Evolutionary conservation across 2,888 invertebrate genomes (phyloP), one percentile per base, ranked within the genome.

Genomic region (Scrobipalpa costella): DNA sequence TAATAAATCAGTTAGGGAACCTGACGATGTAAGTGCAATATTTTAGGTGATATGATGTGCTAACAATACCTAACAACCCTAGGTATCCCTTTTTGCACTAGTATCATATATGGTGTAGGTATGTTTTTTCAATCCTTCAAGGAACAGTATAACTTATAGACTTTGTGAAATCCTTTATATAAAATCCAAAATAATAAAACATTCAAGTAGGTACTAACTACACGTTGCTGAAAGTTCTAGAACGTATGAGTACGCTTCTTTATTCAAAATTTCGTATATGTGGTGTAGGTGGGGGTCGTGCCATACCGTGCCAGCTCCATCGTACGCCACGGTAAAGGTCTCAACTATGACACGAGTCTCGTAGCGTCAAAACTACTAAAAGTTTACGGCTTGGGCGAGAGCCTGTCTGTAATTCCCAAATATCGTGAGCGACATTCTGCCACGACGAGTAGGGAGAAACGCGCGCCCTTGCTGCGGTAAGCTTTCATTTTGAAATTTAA

Each of bases 341-440:
- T 82, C 79, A 86, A 83, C 86, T 86, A 84, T 87, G 84, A 88
- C 88, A 87, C 89, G 81, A 76, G 77, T 76, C 81, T 76, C 77
- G 81, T 82, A 84, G 87, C 88, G 86, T 84, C 86, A 85, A 88
- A 87, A 86, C 88, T 84, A 86, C 82, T 86, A 84, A 85, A 86
- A 84, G 71, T 80, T 81, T 79, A 83, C 84, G 71, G 76, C 69
- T 73, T 77, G 68, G 77, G 75, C 80, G 80, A 76, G 77, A 75
- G 75, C 73, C 73, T 72, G 69, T 70, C 73, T 69, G 36, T n/a
- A n/a, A n/a, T 19, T 19, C 21, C 21, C 52, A 15, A 44, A 11
- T 9, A 27, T 64, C 70, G 63, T 71, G 44, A 59, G 59, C 13
- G 27, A 44, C 59, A 44, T 59, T 59, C 5, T 27, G 27, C 66